A percentile compares a stretch with the other conserved stretches of the same genome.
phyloP scores from a whole-genome alignment of 2,797 vertebrate species.

The Neostethus bicornis region DNA sequence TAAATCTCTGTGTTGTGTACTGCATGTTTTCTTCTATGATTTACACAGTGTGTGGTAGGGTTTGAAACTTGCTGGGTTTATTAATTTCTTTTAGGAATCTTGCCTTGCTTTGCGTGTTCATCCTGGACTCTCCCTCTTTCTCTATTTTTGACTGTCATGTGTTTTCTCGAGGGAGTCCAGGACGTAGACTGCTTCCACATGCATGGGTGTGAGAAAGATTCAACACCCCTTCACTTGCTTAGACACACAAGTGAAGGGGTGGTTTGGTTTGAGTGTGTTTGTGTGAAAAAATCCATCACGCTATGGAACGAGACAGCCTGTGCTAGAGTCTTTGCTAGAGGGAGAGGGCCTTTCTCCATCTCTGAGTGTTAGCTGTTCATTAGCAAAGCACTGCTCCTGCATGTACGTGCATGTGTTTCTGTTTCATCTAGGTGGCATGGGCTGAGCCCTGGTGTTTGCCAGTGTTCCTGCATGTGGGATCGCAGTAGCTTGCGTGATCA shows the following conservation, averaged over 20 bases:
- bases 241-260: slow-evolving; percentile 45
- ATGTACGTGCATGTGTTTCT: slow-evolving; percentile 30
- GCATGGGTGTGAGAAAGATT: slow-evolving; percentile 63
- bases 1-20: neutral
- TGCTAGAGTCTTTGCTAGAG: slow-evolving; percentile 19
- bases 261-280: slow-evolving; percentile 41
- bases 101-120: slow-evolving; percentile 39
- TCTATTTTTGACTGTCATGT: slow-evolving; percentile 65
- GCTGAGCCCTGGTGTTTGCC: slow-evolving; percentile 45
- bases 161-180: slow-evolving; percentile 49
- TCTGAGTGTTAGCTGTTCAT: slow-evolving; percentile 16
- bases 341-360: slow-evolving; percentile 12
- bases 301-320: slow-evolving; percentile 35
- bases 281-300: slow-evolving; percentile 59
- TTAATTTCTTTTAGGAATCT: slow-evolving; percentile 52
- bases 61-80: neutral
- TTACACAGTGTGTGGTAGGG: neutral
- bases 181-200: slow-evolving; percentile 61
- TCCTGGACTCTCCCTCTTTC: slow-evolving; percentile 43
- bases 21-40: neutral
- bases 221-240: slow-evolving; percentile 47
- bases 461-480: slow-evolving; percentile 74
- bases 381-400: slow-evolving; percentile 21
- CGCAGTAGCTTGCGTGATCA: slow-evolving; percentile 86
- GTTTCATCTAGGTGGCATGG: slow-evolving; percentile 41